These are phyloP conservation scores for Galaxea fascicularis DNA, from an alignment of 92 coral and sea anemone species.

Conservation along the genomic window DNA sequence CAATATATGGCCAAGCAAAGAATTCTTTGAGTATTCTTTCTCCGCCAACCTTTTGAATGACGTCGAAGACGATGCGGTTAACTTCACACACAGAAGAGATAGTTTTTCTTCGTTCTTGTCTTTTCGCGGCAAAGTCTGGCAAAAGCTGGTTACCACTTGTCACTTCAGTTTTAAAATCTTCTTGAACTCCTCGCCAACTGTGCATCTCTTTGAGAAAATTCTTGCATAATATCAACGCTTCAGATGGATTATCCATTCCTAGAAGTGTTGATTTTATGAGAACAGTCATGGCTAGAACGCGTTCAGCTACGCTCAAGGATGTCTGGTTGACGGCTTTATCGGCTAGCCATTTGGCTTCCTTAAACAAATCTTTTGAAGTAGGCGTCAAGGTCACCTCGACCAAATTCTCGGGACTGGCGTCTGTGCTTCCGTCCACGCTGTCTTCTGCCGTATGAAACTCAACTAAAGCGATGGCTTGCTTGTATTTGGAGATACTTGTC, in stretches of 20 bases:
- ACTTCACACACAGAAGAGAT: slow-evolving; percentile 5
- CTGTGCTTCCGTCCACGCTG: neutral
- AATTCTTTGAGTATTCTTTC: neutral
- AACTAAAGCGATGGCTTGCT: neutral
- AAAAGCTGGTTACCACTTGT: neutral
- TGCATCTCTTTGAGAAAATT: neutral
- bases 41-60: neutral
- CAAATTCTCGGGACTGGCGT: neutral
- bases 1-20: slow-evolving; percentile 9
- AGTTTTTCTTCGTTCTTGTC: neutral
- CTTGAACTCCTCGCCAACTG: neutral
- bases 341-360: neutral
- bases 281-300: neutral
- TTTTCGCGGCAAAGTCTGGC: too few species aligned
- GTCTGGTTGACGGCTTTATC: neutral
- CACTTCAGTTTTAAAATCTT: neutral
- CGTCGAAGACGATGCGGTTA: slow-evolving; percentile 16
- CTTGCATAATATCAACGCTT: neutral
- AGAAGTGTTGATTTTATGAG: neutral
- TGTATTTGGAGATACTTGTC: neutral
- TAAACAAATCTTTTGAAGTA: neutral
- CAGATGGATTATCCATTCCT: neutral
- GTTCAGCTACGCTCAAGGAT: neutral
- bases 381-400: neutral
- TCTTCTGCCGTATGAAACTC: neutral